Evolutionary conservation across 2,888 invertebrate species (phyloP), one percentile per base, ranked within the genome.

Genomic region (Erynnis tages): DNA sequence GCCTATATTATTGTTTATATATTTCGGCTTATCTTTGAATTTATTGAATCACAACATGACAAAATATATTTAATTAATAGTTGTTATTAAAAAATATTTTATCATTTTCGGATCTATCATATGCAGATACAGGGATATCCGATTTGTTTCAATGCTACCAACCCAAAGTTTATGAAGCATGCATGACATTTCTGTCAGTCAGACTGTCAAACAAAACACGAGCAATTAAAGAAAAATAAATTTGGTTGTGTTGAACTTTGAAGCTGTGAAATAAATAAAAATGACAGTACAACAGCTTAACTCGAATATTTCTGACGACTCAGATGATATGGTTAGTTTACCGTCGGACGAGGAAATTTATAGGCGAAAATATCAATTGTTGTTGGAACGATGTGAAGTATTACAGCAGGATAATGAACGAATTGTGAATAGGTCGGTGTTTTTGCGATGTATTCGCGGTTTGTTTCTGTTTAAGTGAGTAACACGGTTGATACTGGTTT

Each of bases 401-500:
- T 85, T 95, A 61, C 94, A 94, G 72, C 93, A 94, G 91, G 93
- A 94, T 71, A 95, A 94, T 77, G 94, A 94, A 75, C 91, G 94
- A 78, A 86, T 94, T 60, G 92, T 94, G 53, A 91, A 91, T 81
- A 91, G 92, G 92, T 92, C 73, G 66, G 78, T 75, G 65, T 73
- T 71, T 64, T 58, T 40, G 58, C 35, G 54, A 55, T 59, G 35
- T 47, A 49, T 47, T 61, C 62, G 60, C 53, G 47, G 54, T 54
- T 56, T 63, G 16, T 48, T 61, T 27, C 14, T 40, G 53, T 43
- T 58, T 65, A 44, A 29, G 48, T 52, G 54, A 40, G 46, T 63
- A 47, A 65, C 58, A 56, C 63, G 48, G 48, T 54, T 63, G 32
- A 59, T 46, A 29, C 40, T 64, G 57, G 43, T 85, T 85, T 53